Conservation (phyloP, 2,888 invertebrate genomes). For the Doris montereyensis region DNA sequence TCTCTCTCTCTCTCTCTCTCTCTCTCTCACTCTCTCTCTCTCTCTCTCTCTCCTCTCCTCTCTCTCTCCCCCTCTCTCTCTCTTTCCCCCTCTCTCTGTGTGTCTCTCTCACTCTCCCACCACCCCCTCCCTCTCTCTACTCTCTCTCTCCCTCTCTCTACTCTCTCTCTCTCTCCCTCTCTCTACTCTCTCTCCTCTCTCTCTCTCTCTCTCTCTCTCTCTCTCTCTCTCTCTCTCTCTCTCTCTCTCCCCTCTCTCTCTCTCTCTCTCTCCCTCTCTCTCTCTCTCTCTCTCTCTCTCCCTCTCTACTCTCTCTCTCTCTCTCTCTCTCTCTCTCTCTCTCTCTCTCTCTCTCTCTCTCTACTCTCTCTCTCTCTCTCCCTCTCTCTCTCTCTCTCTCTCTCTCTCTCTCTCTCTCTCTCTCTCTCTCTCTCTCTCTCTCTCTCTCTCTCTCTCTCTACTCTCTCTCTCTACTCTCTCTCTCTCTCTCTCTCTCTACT, state of each 20-base stretch:
- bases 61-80: background rate
- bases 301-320: too few species aligned
- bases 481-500: too few species aligned
- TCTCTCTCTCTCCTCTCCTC: background rate
- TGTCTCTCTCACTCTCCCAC: background rate
- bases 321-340: too few species aligned
- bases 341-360: too few species aligned
- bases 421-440: too few species aligned
- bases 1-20: background rate
- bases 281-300: too few species aligned
- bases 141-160: background rate
- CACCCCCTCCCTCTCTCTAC: background rate
- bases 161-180: background rate
- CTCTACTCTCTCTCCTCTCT: background rate
- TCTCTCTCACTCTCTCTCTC: conserved; percentile 2
- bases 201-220: background rate
- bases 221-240: background rate
- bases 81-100: background rate
- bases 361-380: too few species aligned
- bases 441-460: too few species aligned
- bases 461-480: too few species aligned
- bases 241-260: background rate
- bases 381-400: too few species aligned
- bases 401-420: too few species aligned
- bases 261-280: background rate